A percentile compares a stretch with the other conserved stretches of the same genome.
phyloP scores from a whole-genome alignment of 2,888 invertebrate genomes.

The Stegophylla sp. region DNA sequence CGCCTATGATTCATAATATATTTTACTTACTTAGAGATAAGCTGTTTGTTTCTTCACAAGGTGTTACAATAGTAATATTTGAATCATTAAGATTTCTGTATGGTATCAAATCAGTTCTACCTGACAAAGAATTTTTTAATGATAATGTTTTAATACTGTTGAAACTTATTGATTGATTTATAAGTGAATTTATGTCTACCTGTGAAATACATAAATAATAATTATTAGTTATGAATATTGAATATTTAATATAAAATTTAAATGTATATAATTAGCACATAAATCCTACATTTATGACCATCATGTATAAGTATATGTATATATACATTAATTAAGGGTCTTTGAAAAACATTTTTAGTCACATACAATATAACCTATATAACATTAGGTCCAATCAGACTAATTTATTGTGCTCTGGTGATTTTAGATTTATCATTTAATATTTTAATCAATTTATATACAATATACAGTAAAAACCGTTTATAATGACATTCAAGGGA shows the following conservation, averaged over 20 bases:
- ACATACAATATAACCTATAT: too few relatives aligned
- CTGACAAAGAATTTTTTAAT: slow-evolving; percentile 17
- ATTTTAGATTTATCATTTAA: too few relatives aligned
- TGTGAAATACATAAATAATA: neutral
- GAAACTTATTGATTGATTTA: slow-evolving; percentile 13
- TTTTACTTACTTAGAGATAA: slow-evolving; percentile 45
- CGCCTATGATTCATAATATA: too few relatives aligned
- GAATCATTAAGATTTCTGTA: slow-evolving; percentile 25
- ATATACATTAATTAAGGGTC: too few relatives aligned
- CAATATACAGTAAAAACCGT: too few relatives aligned
- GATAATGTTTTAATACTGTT: neutral
- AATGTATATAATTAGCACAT: neutral
- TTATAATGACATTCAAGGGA: too few relatives aligned
- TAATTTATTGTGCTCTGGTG: too few relatives aligned
- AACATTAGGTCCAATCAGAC: too few relatives aligned
- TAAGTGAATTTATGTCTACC: slow-evolving; percentile 19
- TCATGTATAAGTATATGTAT: too few relatives aligned
- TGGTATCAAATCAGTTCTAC: slow-evolving; percentile 46
- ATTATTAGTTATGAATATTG: neutral
- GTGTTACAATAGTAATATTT: slow-evolving; percentile 30
- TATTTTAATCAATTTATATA: too few relatives aligned
- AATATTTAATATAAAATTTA: neutral
- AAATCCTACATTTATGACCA: neutral
- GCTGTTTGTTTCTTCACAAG: slow-evolving; percentile 38
- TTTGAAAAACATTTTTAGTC: too few relatives aligned